Evolutionary conservation across 2,113 vertebrate species (phyloP).

Genomic region (Antennarius striatus): DNA sequence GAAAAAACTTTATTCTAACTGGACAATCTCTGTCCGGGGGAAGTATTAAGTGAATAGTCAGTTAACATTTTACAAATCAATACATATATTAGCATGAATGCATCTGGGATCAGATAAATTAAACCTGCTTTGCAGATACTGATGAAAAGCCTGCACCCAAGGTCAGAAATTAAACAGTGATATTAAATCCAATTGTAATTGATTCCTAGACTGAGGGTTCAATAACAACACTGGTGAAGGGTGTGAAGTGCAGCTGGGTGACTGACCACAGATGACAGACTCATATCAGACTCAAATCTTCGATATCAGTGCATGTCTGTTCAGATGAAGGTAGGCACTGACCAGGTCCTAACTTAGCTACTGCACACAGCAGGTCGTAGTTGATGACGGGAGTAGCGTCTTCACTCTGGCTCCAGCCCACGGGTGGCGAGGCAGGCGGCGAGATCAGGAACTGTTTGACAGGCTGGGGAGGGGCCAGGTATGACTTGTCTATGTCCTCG

Average conservation of each 20-base stretch:
- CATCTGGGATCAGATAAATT: too few species aligned
- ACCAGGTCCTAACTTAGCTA: constrained; percentile 97
- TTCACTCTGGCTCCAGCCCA: constrained; percentile 95
- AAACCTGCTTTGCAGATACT: too few species aligned
- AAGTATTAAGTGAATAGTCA: too few species aligned
- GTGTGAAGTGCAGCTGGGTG: background rate
- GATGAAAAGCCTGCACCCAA: too few species aligned
- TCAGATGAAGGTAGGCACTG: constrained; percentile 24
- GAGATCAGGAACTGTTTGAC: constrained; percentile 97
- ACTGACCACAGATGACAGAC: constrained; percentile 2
- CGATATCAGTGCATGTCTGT: background rate
- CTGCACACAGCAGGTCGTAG: constrained; percentile 95
- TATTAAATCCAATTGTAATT: too few species aligned
- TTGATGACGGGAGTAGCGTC: constrained; percentile 93
- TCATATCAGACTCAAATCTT: constrained; percentile 14
- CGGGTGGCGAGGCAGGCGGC: constrained; percentile 91
- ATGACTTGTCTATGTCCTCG: constrained; percentile 89
- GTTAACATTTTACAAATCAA: too few species aligned
- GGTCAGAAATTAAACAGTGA: too few species aligned
- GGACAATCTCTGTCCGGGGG: too few species aligned
- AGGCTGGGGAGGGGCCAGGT: constrained; percentile 91
- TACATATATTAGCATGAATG: too few species aligned
- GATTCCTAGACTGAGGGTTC: too few species aligned
- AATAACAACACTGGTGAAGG: too few species aligned
- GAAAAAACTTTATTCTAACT: too few species aligned